Percentiles rank a stretch among this genome's conserved stretches.
These are phyloP conservation scores for Solenopsis invicta DNA, from an alignment of 1,140 invertebrate species.

Conservation along the genomic window DNA sequence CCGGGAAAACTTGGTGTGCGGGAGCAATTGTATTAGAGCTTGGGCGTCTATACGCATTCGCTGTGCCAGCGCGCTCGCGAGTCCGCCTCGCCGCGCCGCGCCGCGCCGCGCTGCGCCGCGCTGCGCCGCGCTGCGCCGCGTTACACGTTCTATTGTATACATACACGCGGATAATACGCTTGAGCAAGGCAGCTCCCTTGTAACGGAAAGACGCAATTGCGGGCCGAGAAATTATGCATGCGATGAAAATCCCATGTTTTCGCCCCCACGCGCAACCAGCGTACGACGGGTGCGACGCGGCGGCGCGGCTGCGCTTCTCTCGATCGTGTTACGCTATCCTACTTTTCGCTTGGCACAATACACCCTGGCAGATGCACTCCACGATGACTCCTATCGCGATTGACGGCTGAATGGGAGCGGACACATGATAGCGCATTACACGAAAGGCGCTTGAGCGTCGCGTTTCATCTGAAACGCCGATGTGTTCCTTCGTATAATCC, in stretches of 20 bases:
- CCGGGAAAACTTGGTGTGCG: conserved; percentile 67
- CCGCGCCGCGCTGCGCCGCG: conserved; percentile 5
- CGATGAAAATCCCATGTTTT: conserved; percentile 63
- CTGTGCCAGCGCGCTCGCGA: background rate
- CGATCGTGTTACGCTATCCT: conserved; percentile 20
- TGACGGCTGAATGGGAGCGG: conserved; percentile 13
- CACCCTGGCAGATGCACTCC: background rate
- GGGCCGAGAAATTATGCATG: conserved; percentile 71
- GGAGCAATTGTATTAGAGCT: conserved; percentile 76
- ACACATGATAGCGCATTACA: conserved; percentile 14
- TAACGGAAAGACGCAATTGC: conserved; percentile 60
- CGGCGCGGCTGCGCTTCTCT: too few species aligned
- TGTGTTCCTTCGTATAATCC: background rate
- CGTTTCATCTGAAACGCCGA: background rate
- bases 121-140: background rate
- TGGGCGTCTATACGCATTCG: conserved; percentile 43
- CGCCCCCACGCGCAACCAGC: background rate
- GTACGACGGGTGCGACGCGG: too few species aligned
- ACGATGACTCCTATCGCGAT: conserved; percentile 27
- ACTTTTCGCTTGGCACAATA: conserved; percentile 49
- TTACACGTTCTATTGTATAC: conserved; percentile 3
- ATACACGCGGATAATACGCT: conserved; percentile 42
- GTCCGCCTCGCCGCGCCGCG: too few species aligned
- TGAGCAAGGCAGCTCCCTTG: conserved; percentile 36
- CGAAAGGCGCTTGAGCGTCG: background rate